Conservation (phyloP, 2,113 vertebrate species). For the Platysteira castanea region DNA sequence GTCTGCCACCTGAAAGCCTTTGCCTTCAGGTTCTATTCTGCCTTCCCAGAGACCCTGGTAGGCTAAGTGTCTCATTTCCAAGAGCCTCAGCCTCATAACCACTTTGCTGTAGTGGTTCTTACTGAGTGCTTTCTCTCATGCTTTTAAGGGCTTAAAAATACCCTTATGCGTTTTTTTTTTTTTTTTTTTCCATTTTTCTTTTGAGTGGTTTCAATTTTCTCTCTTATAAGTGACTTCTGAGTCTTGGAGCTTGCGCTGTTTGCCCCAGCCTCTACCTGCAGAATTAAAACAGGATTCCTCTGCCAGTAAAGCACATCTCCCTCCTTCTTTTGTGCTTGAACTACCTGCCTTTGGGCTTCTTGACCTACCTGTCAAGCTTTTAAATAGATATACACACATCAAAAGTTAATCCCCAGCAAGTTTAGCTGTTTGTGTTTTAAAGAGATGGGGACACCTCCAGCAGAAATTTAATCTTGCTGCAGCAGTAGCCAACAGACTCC, state of each 20-base stretch:
- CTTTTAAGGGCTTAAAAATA: not conserved
- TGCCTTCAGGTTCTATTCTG: slow-evolving; percentile 2
- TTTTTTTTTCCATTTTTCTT: not conserved
- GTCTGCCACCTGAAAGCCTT: not conserved
- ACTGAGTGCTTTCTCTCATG: not conserved
- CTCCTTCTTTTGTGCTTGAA: not conserved
- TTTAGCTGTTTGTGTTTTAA: not conserved
- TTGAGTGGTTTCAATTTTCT: not conserved
- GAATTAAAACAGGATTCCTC: not conserved
- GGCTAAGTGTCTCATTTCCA: not conserved
- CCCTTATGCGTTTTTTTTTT: fast-evolving
- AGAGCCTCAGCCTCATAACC: not conserved
- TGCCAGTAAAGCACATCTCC: not conserved
- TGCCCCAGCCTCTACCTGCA: not conserved
- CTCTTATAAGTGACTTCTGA: not conserved
- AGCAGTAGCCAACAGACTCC: not conserved
- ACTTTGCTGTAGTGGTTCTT: not conserved
- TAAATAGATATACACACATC: not conserved
- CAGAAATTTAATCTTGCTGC: not conserved
- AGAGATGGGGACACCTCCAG: not conserved
- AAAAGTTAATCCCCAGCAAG: not conserved
- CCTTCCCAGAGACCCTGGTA: not conserved
- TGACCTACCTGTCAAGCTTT: not conserved
- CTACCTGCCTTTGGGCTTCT: not conserved
- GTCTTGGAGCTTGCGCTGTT: not conserved